A percentile compares a stretch with the other conserved stretches of the same genome.
phyloP scores from a whole-genome alignment of 2,888 invertebrate genomes.

The Leptopterna dolabrata region DNA sequence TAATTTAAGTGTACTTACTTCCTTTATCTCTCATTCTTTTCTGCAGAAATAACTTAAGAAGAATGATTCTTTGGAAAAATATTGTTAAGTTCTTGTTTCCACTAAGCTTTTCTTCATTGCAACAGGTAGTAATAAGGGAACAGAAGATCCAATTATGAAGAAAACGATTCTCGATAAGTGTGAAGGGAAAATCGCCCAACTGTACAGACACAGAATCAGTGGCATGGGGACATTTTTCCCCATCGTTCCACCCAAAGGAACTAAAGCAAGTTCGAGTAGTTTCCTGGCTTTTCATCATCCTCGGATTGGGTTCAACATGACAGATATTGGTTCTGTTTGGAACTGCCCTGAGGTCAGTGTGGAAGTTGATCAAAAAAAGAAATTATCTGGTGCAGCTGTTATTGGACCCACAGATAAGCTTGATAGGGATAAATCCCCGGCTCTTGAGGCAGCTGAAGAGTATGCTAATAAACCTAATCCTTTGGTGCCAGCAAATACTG shows the following conservation, averaged over 20 bases:
- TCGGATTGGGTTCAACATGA: constrained; percentile 46
- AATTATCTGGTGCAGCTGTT: not conserved
- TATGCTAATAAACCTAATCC: not conserved
- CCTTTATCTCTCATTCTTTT: not conserved
- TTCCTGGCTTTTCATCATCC: constrained; percentile 44
- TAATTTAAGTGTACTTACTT: not conserved
- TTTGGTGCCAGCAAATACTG: not conserved
- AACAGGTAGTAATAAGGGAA: constrained; percentile 55
- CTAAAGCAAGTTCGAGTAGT: not conserved
- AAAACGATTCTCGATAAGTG: constrained; percentile 54
- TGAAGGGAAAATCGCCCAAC: constrained; percentile 56
- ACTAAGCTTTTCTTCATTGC: constrained; percentile 52
- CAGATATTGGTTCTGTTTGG: constrained; percentile 25
- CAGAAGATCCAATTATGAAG: constrained; percentile 59
- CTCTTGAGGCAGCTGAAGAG: not conserved
- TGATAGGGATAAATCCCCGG: not conserved
- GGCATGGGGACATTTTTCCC: constrained; percentile 57
- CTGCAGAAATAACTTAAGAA: not conserved
- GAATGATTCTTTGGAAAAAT: not conserved
- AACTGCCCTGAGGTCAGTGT: constrained; percentile 44
- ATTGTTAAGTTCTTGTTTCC: not conserved
- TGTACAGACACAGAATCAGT: constrained; percentile 53
- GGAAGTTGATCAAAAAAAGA: not conserved
- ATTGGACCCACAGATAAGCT: not conserved
- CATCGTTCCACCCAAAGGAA: not conserved